These are phyloP conservation scores for Ptilonorhynchus violaceus DNA, from an alignment of 2,113 vertebrate species.

Conservation along the genomic window DNA sequence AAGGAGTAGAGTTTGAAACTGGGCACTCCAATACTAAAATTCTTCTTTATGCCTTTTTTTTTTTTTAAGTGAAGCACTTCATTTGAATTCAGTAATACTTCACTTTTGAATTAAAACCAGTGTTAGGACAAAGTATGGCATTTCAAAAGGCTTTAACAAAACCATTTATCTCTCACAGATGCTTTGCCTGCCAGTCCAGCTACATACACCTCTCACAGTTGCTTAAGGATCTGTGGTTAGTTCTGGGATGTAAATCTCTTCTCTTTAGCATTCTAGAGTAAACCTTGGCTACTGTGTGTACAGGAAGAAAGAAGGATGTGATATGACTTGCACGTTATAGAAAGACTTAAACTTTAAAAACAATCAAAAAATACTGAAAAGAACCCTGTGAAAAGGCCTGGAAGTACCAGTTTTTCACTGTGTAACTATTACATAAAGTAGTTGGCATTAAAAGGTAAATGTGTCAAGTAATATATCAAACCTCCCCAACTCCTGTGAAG, in stretches of 20 bases:
- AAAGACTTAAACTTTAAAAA: background rate
- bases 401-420: background rate
- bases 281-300: background rate
- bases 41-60: background rate
- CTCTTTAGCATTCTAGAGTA: background rate
- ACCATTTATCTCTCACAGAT: background rate
- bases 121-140: background rate
- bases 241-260: background rate
- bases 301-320: background rate
- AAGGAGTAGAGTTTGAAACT: background rate
- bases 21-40: background rate
- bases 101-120: background rate
- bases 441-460: background rate
- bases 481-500: background rate
- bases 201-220: background rate
- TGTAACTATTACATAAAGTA: background rate
- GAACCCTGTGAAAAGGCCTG: background rate
- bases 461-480: background rate
- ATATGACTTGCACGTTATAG: background rate
- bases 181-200: background rate
- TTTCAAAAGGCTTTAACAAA: background rate
- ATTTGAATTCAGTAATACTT: background rate
- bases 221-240: background rate
- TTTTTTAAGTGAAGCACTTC: background rate
- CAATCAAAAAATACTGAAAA: background rate